phyloP scores from a whole-genome alignment of 2,113 vertebrate genomes.

The Chloropsis cyanopogon region DNA sequence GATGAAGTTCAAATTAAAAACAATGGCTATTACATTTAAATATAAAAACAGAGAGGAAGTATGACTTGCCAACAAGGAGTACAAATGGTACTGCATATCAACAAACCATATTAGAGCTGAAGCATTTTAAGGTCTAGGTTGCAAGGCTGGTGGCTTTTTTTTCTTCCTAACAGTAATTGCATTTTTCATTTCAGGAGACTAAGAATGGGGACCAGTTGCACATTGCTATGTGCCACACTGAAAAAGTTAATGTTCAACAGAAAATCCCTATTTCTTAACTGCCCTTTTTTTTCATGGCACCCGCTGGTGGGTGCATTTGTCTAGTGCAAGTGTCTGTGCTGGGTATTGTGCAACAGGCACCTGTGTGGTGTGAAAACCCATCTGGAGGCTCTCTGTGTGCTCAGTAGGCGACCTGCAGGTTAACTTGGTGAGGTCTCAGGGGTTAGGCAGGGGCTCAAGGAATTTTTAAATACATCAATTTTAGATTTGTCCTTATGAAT shows the following conservation, averaged over 20 bases:
- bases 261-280: background rate
- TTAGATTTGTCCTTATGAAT: background rate
- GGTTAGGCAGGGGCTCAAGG: background rate
- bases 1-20: background rate
- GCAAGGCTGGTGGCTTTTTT: background rate
- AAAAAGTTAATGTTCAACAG: background rate
- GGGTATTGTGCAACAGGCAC: background rate
- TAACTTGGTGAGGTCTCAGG: background rate
- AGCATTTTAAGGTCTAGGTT: background rate
- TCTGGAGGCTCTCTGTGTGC: background rate
- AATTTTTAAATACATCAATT: background rate
- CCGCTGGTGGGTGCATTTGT: background rate
- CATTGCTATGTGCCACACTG: background rate
- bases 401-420: background rate
- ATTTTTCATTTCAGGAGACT: background rate
- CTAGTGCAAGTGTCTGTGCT: background rate
- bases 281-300: background rate
- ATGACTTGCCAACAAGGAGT: background rate
- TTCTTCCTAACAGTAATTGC: background rate
- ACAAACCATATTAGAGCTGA: background rate
- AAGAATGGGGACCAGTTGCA: background rate
- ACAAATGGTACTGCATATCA: background rate
- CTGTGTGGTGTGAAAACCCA: fast-evolving
- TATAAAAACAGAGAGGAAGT: background rate
- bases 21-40: background rate